Percentiles rank a stretch among this genome's conserved stretches.
Conservation (phyloP, 2,888 invertebrate genomes). For the Flexamia atlantica region DNA sequence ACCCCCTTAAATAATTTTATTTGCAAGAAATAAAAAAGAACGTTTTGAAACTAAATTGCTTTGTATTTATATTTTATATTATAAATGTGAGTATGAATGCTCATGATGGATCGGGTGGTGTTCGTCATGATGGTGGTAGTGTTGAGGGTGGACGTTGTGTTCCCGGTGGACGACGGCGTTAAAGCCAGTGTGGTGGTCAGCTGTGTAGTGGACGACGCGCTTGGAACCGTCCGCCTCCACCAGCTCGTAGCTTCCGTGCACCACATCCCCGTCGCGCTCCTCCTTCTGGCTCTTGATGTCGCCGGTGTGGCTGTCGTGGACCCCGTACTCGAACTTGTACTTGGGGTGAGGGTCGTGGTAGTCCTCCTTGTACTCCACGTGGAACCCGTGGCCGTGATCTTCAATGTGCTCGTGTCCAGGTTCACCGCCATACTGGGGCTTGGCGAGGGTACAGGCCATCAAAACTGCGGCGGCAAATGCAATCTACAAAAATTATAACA, state of each 20-base stretch:
- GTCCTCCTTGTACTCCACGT: slow-evolving; percentile 73
- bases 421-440: slow-evolving; percentile 10
- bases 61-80: no score
- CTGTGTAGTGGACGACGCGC: slow-evolving; percentile 55
- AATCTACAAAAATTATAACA: background rate
- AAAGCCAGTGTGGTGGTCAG: slow-evolving; percentile 60
- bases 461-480: background rate
- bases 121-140: slow-evolving; percentile 59
- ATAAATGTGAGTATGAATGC: background rate
- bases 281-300: slow-evolving; percentile 81
- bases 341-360: slow-evolving; percentile 69
- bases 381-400: slow-evolving; percentile 75
- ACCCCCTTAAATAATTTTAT: no score
- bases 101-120: slow-evolving; percentile 9
- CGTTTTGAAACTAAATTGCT: no score
- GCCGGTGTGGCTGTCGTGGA: slow-evolving; percentile 81
- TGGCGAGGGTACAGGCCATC: background rate
- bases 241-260: slow-evolving; percentile 54
- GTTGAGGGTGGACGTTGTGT: slow-evolving; percentile 61
- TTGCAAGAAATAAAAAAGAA: no score
- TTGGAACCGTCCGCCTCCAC: slow-evolving; percentile 58
- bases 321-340: slow-evolving; percentile 63
- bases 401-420: slow-evolving; percentile 63
- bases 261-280: slow-evolving; percentile 76
- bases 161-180: slow-evolving; percentile 68